Base-by-base conservation (phyloP, 2,113 vertebrate genomes). In the Ictidomys tridecemlineatus region DNA sequence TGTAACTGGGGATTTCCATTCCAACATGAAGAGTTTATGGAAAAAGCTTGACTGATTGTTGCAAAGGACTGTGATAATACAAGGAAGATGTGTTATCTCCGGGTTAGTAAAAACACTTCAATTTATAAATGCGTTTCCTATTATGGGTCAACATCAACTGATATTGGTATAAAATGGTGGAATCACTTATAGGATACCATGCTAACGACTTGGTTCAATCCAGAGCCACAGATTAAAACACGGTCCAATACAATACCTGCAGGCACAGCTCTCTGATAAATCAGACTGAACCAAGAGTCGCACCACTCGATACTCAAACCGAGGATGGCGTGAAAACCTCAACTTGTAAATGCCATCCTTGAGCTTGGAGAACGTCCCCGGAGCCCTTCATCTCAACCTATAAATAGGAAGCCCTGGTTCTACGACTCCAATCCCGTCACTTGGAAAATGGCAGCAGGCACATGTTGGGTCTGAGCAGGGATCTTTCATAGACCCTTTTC, bases 1-100 rank as follows among this genome's bases (percentile, higher is more conserved):
- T 67, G 79, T 67, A 85, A 86, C 89, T 95, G 96, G 84, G 17
- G 3, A 20, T 37, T 91, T 87, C 83, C 80, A 80, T 70, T 93
- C n/a, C 82, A 79, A 96, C 78, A 93, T 30, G 94, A 96, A 94
- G 4, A 89, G 11, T 26, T n/a, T 0, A 16, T 2, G 37, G 16
- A 30, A 72, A 56, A 80, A 58, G 26, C 11, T 34, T 80, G n/a
- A 85, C 26, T 45, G 34, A 42, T 39, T 30, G 34, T 3, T 28
- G 0, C 17, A 14, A 2, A 61, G 42, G 24, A 56, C 8, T 63
- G 2, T 63, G 39, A 58, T 4, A 34, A 34, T 0, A 14, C 22
- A 28, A n/a, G 74, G 69, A 37, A 61, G n/a, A 83, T 7, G 9
- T 0, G 3, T 45, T 9, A 30, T 67, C 28, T 84, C 69, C 63